These are phyloP conservation scores for Craterocephalus amniculus DNA, from an alignment of 2,797 vertebrate species.

Conservation along the genomic window DNA sequence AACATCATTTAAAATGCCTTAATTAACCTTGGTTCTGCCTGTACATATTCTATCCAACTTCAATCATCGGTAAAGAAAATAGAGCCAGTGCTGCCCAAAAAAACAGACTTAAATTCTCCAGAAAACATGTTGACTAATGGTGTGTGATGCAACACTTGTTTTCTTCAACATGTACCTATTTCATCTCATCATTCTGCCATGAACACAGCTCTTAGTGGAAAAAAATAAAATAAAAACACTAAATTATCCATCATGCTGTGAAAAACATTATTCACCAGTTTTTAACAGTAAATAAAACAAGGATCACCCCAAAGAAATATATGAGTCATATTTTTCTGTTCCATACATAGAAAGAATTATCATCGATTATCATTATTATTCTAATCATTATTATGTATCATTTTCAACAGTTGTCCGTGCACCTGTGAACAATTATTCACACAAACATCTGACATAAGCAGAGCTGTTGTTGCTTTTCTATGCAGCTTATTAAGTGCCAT, in stretches of 20 bases:
- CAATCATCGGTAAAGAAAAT: constrained; percentile 10
- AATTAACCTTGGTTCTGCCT: constrained; percentile 1
- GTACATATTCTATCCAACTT: constrained; percentile 1
- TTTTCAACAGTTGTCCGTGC: constrained; percentile 38
- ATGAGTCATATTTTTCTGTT: constrained; percentile 39
- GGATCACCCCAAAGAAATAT: constrained; percentile 14
- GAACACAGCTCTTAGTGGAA: constrained; percentile 10
- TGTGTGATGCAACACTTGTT: constrained; percentile 55
- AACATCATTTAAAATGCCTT: background rate
- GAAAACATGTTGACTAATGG: constrained; percentile 11
- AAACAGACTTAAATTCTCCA: constrained; percentile 20
- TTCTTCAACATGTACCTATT: constrained; percentile 31
- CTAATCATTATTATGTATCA: constrained; percentile 37
- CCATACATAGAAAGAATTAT: constrained; percentile 15
- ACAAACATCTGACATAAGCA: constrained; percentile 22
- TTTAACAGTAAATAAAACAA: constrained; percentile 34
- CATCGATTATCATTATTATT: constrained; percentile 32
- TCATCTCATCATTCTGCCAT: constrained; percentile 39
- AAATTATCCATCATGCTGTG: constrained; percentile 30
- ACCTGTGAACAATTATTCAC: constrained; percentile 44
- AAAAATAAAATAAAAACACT: constrained; percentile 9
- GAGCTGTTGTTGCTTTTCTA: constrained; percentile 1
- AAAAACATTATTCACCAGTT: constrained; percentile 54
- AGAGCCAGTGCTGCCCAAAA: constrained; percentile 9
- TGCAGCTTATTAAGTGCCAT: constrained; percentile 8